phyloP scores from a whole-genome alignment of 2,888 invertebrate genomes.

The Drosophila aldrichi region DNA sequence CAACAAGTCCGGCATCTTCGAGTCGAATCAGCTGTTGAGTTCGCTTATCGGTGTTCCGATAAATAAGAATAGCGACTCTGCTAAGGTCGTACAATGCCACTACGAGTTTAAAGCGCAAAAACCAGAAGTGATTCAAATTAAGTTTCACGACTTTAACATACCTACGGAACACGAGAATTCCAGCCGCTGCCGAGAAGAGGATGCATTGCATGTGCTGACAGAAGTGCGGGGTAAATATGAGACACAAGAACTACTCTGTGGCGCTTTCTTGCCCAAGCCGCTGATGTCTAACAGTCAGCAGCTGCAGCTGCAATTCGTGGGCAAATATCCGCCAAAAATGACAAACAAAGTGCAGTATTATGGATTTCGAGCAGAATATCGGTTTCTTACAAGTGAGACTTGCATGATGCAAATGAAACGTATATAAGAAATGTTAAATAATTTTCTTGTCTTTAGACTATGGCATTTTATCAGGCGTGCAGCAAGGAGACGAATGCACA shows the following conservation, averaged over 20 bases:
- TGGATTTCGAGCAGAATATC: conserved; percentile 95
- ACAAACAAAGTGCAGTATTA: conserved; percentile 91
- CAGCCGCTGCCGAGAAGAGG: conserved; percentile 79
- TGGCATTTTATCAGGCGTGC: conserved; percentile 93
- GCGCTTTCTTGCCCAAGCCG: conserved; percentile 91
- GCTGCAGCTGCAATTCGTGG: conserved; percentile 94
- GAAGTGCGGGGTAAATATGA: conserved; percentile 93
- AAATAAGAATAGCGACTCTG: conserved; percentile 81
- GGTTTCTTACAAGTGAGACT: conserved; percentile 94
- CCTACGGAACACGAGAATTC: conserved; percentile 81
- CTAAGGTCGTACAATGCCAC: conserved; percentile 89
- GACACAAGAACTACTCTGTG: conserved; percentile 95
- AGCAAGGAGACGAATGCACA: conserved; percentile 92
- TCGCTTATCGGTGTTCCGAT: conserved; percentile 87
- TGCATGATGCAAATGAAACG: conserved; percentile 49
- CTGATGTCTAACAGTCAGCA: conserved; percentile 97
- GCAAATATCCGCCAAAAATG: conserved; percentile 85
- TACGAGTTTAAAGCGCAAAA: conserved; percentile 96
- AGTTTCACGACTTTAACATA: conserved; percentile 84
- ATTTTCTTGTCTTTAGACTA: conserved; percentile 89
- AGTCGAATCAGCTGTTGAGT: conserved; percentile 92
- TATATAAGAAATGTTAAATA: not conserved
- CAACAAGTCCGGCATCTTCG: conserved; percentile 92
- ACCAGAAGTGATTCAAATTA: conserved; percentile 88
- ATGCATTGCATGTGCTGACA: conserved; percentile 88